These are phyloP conservation scores for Heteromormyrus szaboi DNA, from an alignment of 2,797 vertebrate species.

Conservation along the genomic window DNA sequence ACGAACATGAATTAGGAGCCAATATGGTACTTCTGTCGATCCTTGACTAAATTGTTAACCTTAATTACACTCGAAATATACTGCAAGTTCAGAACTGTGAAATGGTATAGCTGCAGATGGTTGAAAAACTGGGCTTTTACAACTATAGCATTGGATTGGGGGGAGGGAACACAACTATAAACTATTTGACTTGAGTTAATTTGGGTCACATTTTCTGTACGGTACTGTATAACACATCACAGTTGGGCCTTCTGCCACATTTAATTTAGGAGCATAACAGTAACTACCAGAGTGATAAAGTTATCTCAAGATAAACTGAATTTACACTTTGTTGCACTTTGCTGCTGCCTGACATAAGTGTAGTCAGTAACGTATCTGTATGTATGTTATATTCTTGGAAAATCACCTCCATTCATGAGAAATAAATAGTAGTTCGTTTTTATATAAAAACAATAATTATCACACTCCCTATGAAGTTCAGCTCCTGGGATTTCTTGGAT, in stretches of 20 bases:
- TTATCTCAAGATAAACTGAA: not conserved
- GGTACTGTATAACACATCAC: not conserved
- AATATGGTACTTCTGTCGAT: not conserved
- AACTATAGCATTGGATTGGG: not conserved
- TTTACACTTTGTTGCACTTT: not conserved
- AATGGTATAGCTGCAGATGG: not conserved
- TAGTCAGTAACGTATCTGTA: not conserved
- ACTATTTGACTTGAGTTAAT: not conserved
- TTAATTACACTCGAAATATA: not conserved
- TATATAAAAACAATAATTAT: not conserved
- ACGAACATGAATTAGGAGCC: not conserved
- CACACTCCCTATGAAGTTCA: not conserved
- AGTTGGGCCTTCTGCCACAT: not conserved
- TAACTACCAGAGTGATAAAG: not conserved
- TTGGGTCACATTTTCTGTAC: not conserved
- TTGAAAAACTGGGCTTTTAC: not conserved
- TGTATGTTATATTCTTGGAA: not conserved
- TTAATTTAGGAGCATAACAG: not conserved
- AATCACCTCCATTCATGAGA: not conserved
- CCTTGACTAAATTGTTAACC: not conserved
- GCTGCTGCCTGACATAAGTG: not conserved
- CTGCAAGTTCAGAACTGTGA: not conserved
- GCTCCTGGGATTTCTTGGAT: not conserved
- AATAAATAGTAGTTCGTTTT: not conserved
- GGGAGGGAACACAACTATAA: not conserved